Percentiles rank a stretch among this genome's conserved stretches.
Conservation (phyloP, 2,113 vertebrate species). For the Tangachromis dhanisi region DNA sequence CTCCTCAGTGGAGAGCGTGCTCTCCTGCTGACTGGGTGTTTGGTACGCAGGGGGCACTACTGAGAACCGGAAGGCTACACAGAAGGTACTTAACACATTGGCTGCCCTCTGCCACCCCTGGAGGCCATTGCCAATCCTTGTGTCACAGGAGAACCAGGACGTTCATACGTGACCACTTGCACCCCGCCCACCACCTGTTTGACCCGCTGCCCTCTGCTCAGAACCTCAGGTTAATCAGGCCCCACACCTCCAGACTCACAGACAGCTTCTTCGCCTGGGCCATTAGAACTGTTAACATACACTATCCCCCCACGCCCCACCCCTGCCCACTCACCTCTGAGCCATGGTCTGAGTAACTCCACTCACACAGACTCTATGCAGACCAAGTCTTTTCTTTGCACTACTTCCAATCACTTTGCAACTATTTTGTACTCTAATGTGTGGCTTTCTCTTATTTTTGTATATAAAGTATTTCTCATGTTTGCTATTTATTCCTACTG, state of each 20-base stretch:
- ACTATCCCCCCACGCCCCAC: neutral
- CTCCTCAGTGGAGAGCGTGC: neutral
- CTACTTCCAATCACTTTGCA: neutral
- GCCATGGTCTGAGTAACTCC: neutral
- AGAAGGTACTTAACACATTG: neutral
- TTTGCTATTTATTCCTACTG: neutral
- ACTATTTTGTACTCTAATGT: neutral
- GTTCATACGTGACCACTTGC: neutral
- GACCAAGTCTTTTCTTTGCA: neutral
- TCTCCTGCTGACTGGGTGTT: neutral
- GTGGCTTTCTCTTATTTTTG: neutral
- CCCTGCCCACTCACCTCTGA: neutral
- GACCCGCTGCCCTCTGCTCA: neutral
- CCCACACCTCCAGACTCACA: neutral
- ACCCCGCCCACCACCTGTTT: neutral
- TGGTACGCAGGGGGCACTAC: neutral
- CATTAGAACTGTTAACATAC: neutral
- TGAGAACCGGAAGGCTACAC: neutral
- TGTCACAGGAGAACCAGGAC: neutral
- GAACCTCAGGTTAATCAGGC: neutral
- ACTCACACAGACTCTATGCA: neutral
- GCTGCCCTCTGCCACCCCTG: neutral
- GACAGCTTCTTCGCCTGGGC: accelerated
- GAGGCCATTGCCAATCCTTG: neutral
- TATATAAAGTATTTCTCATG: neutral